Evolutionary conservation across 2,888 invertebrate species (phyloP).

Genomic region (Baccha elongata): DNA sequence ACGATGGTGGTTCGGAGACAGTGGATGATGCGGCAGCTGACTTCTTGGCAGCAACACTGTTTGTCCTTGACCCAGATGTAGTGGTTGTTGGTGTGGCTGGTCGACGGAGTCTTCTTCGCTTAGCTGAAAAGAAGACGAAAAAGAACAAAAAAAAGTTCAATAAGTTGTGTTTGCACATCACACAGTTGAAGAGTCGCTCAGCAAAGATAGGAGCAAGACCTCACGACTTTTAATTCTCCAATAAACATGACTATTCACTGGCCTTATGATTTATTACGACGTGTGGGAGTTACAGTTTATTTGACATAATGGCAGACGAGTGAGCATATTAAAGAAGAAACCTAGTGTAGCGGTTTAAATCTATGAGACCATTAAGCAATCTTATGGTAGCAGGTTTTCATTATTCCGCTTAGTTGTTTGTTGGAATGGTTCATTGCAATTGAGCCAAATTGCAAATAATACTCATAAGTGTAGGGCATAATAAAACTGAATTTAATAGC

Average conservation of each 20-base stretch:
- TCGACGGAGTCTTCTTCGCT: conserved; percentile 80
- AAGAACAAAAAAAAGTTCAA: conserved; percentile 12
- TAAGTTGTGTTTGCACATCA: neutral
- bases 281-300: neutral
- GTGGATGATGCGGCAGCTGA: conserved; percentile 80
- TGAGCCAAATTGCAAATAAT: conserved; percentile 37
- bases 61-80: conserved; percentile 83
- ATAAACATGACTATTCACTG: conserved; percentile 10
- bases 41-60: conserved; percentile 83
- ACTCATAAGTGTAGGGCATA: conserved; percentile 40
- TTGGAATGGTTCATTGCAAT: conserved; percentile 8
- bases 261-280: conserved; percentile 25
- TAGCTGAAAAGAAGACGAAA: conserved; percentile 75
- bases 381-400: conserved; percentile 13
- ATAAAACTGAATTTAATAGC: conserved; percentile 40
- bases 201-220: neutral
- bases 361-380: conserved; percentile 46
- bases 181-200: neutral
- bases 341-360: conserved; percentile 24
- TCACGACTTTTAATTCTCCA: conserved; percentile 16
- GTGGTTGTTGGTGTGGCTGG: conserved; percentile 77
- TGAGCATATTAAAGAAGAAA: conserved; percentile 60
- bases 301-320: conserved; percentile 55
- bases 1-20: conserved; percentile 81
- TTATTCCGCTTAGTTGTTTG: conserved; percentile 32